phyloP scores from a whole-genome alignment of 2,113 vertebrate species.

The Lota lota region DNA sequence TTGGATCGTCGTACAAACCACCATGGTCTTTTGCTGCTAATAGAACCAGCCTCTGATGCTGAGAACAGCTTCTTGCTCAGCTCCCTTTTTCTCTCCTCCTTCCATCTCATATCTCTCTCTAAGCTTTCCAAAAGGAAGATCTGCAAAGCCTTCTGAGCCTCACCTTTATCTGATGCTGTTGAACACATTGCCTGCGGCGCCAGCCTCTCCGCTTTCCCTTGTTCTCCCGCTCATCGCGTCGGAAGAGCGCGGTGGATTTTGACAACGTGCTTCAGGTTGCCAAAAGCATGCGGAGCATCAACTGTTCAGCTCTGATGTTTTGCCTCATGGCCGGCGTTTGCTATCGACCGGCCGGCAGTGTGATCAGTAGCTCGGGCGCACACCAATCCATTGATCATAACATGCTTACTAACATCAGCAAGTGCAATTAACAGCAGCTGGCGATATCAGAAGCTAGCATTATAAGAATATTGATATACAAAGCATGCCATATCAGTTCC shows the following conservation, averaged over 20 bases:
- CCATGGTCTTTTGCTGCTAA: too few relatives aligned
- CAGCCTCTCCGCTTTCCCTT: constrained; percentile 11
- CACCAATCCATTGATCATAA: constrained; percentile 20
- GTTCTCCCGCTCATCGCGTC: constrained; percentile 14
- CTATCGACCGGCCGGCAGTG: neutral
- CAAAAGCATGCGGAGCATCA: neutral
- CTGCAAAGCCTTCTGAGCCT: constrained; percentile 27
- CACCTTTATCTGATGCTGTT: constrained; percentile 47
- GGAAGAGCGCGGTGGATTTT: constrained; percentile 11
- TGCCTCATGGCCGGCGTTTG: constrained; percentile 10
- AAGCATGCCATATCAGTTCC: too few relatives aligned
- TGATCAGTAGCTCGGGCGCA: neutral
- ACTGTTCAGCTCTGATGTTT: constrained; percentile 21
- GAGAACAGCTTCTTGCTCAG: neutral
- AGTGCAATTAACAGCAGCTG: neutral
- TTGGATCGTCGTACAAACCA: too few relatives aligned
- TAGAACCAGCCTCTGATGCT: too few relatives aligned
- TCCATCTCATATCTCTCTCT: neutral
- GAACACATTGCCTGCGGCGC: constrained; percentile 45
- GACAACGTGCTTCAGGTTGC: constrained; percentile 12
- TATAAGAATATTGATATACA: too few relatives aligned
- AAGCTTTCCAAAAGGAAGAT: constrained; percentile 26
- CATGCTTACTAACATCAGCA: constrained; percentile 18
- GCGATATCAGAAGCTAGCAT: too few relatives aligned
- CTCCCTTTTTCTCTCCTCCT: constrained; percentile 7